A percentile compares a stretch with the other conserved stretches of the same genome.
These are phyloP conservation scores for Diploscapter pachys DNA, from an alignment of 1,140 invertebrate genomes.

Conservation along the genomic window DNA sequence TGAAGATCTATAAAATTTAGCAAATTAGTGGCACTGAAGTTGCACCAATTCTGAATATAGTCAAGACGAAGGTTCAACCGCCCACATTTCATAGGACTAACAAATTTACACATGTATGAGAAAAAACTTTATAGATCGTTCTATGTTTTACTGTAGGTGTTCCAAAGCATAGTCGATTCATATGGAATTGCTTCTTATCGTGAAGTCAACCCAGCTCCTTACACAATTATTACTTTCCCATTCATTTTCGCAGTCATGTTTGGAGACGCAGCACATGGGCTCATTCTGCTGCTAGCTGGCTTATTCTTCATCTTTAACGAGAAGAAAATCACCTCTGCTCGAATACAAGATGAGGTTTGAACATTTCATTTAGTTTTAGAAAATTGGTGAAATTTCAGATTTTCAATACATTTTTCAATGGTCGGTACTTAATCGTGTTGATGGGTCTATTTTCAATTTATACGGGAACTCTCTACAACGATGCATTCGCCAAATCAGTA, in stretches of 20 bases:
- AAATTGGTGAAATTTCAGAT: constrained; percentile 67
- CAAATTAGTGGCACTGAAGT: constrained; percentile 61
- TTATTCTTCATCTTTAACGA: constrained; percentile 76
- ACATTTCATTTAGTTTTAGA: background rate
- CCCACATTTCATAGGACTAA: constrained; percentile 64
- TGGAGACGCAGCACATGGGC: constrained; percentile 82
- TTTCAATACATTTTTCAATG: constrained; percentile 92
- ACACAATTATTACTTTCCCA: constrained; percentile 90
- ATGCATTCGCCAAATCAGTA: constrained; percentile 89
- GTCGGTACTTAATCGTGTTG: constrained; percentile 91
- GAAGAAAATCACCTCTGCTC: constrained; percentile 73
- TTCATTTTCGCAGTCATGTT: constrained; percentile 92
- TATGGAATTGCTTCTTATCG: constrained; percentile 64
- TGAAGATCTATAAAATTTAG: constrained; percentile 37
- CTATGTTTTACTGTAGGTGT: constrained; percentile 41
- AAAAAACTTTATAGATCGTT: constrained; percentile 14
- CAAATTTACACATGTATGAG: constrained; percentile 61
- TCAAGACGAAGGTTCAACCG: constrained; percentile 59
- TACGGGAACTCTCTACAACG: constrained; percentile 93
- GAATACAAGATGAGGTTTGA: constrained; percentile 63
- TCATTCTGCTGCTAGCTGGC: constrained; percentile 73
- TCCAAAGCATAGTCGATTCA: constrained; percentile 64
- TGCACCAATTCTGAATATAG: constrained; percentile 62
- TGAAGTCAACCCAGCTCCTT: constrained; percentile 69
- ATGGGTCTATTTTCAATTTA: constrained; percentile 97